These are phyloP conservation scores for Sylvilagus floridanus DNA, from an alignment of 2,797 vertebrate genomes.

Conservation along the genomic window DNA sequence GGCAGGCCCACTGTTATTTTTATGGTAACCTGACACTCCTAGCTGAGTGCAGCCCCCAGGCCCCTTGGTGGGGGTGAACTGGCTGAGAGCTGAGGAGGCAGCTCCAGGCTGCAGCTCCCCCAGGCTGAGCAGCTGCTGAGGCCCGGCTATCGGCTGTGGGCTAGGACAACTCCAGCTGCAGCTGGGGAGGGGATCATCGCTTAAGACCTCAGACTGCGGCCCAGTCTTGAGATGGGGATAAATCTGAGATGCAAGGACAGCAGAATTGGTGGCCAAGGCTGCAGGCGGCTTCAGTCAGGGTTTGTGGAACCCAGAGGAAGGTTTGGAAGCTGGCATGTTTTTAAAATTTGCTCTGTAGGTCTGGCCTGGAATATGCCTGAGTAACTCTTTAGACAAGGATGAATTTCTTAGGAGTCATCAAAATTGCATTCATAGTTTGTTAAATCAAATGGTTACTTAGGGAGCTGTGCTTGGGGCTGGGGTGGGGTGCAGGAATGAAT, in stretches of 20 bases:
- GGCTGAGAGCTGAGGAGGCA: constrained; percentile 76
- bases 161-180: constrained; percentile 10
- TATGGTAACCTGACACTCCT: constrained; percentile 85
- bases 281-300: not conserved
- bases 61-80: constrained; percentile 79
- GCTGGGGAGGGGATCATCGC: not conserved
- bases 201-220: not conserved
- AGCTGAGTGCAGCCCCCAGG: constrained; percentile 80
- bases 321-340: constrained; percentile 56
- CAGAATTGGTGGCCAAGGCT: not conserved
- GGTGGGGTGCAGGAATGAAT: not conserved
- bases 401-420: constrained; percentile 60
- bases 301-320: constrained; percentile 32
- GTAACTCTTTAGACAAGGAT: constrained; percentile 6
- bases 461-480: not conserved
- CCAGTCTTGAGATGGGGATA: constrained; percentile 39
- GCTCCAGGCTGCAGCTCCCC: constrained; percentile 76
- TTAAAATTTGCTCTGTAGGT: not conserved
- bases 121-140: constrained; percentile 74
- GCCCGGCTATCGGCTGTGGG: constrained; percentile 4
- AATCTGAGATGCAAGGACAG: not conserved
- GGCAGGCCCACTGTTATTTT: constrained; percentile 88
- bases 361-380: not conserved
- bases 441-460: constrained; percentile 50
- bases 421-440: constrained; percentile 59